Evolutionary conservation across 1,140 invertebrate species (phyloP).

Genomic region (Penaeus japonicus): DNA sequence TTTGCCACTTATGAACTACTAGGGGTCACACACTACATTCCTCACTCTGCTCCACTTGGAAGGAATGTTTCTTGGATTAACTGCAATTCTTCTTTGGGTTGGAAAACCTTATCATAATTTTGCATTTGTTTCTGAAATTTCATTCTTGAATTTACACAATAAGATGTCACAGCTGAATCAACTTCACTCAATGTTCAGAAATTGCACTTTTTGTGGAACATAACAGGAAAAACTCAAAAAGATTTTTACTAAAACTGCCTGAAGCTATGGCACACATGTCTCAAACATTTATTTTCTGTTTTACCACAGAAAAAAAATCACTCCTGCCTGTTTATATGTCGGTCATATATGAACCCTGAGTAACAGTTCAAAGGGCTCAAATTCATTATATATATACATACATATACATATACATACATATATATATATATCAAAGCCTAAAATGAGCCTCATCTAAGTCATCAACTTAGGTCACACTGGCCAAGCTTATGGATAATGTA

Average conservation of each 20-base stretch:
- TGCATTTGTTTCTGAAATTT: neutral
- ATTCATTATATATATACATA: neutral
- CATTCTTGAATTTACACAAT: neutral
- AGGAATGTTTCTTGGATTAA: slow-evolving; percentile 10
- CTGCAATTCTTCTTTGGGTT: slow-evolving; percentile 4
- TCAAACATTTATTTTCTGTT: slow-evolving; percentile 10
- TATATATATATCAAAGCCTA: no score
- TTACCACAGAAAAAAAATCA: neutral
- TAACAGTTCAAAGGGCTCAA: slow-evolving; percentile 22
- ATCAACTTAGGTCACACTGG: slow-evolving; percentile 19
- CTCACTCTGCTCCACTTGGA: slow-evolving; percentile 1
- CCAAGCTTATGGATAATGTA: slow-evolving; percentile 2
- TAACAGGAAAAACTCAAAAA: neutral
- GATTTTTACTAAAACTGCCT: slow-evolving; percentile 10
- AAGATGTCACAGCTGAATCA: neutral
- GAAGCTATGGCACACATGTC: slow-evolving; percentile 29
- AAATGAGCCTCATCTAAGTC: neutral
- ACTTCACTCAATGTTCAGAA: neutral
- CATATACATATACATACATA: no score
- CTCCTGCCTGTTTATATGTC: neutral
- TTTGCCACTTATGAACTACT: neutral
- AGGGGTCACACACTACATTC: neutral
- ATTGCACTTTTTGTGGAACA: slow-evolving; percentile 34
- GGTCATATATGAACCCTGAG: slow-evolving; percentile 16
- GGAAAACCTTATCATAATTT: neutral